These are phyloP conservation scores for Phoenicopterus ruber DNA, from an alignment of 2,113 vertebrate species.

Conservation along the genomic window DNA sequence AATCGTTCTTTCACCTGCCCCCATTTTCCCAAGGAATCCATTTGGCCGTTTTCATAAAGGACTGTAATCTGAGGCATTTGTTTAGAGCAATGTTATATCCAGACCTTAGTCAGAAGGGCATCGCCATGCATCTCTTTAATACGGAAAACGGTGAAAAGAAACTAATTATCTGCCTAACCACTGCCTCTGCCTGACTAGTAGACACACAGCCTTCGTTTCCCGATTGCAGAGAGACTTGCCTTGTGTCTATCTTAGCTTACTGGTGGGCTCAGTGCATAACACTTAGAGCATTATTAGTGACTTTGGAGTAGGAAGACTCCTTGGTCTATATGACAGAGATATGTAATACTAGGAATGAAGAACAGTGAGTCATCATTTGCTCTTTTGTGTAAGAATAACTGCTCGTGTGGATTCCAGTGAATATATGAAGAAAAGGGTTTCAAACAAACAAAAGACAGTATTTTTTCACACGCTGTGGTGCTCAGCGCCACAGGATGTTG, in stretches of 20 bases:
- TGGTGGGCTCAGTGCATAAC: neutral
- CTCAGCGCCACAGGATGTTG: neutral
- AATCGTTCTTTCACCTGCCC: neutral
- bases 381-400: neutral
- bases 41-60: neutral
- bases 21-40: neutral
- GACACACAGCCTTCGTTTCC: neutral
- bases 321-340: neutral
- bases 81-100: neutral
- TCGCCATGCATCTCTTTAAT: neutral
- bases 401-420: neutral
- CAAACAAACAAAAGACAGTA: neutral
- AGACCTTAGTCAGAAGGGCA: neutral
- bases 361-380: neutral
- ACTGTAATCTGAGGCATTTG: neutral
- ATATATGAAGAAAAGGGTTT: neutral
- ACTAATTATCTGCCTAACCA: neutral
- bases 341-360: neutral
- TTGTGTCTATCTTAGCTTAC: neutral
- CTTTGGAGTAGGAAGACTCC: neutral
- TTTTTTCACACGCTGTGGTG: neutral
- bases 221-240: neutral
- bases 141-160: neutral
- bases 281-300: neutral
- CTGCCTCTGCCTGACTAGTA: neutral